phyloP scores from a whole-genome alignment of 2,797 vertebrate species.

The Rhyacichthys aspro region DNA sequence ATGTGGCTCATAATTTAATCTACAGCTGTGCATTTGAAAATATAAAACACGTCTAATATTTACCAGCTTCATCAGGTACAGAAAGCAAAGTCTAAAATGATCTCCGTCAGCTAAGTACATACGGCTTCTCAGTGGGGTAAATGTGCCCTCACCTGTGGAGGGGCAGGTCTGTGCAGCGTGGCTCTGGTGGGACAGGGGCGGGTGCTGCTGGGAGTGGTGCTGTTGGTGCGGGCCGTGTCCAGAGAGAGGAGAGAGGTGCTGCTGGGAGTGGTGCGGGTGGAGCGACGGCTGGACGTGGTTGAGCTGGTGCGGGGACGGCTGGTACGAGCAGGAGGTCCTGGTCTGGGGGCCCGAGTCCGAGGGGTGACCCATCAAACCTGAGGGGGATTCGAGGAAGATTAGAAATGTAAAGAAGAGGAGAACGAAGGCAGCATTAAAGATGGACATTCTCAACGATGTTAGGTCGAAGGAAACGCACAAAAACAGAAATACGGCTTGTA shows the following conservation, averaged over 20 bases:
- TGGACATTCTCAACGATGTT: too few species aligned
- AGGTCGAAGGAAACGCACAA: background rate
- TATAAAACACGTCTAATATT: too few species aligned
- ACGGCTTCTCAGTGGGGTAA: too few species aligned
- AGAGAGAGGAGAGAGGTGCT: slow-evolving; percentile 77
- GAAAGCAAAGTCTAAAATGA: too few species aligned
- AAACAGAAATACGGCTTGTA: background rate
- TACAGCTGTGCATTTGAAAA: too few species aligned
- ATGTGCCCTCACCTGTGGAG: slow-evolving; percentile 75
- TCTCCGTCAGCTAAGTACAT: too few species aligned
- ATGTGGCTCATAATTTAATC: too few species aligned
- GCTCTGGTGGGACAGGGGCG: slow-evolving; percentile 77
- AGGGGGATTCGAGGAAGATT: background rate
- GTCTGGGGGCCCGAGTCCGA: slow-evolving; percentile 80
- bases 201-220: slow-evolving; percentile 77
- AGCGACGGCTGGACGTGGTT: slow-evolving; percentile 74
- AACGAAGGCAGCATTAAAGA: background rate
- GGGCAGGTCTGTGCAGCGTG: slow-evolving; percentile 79
- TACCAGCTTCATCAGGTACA: too few species aligned
- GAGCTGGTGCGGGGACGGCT: slow-evolving; percentile 81
- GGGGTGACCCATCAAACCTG: slow-evolving; percentile 84
- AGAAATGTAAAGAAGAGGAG: too few species aligned
- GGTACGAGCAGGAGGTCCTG: slow-evolving; percentile 85
- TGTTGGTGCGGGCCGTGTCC: slow-evolving; percentile 65
- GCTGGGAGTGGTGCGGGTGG: slow-evolving; percentile 78